phyloP scores from a whole-genome alignment of 2,113 vertebrate species.

The Zingel zingel region DNA sequence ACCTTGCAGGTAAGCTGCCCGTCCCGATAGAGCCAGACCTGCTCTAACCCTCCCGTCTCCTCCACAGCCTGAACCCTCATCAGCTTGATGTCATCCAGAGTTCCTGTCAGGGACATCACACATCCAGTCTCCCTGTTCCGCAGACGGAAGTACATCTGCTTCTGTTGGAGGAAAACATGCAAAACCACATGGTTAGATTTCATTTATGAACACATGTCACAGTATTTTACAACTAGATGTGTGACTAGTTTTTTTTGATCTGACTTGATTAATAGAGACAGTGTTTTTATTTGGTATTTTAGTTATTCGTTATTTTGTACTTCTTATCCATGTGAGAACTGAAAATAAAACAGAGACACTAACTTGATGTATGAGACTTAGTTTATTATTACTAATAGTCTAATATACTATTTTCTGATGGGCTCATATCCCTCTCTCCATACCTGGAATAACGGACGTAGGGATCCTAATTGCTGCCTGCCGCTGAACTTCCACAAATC shows the following conservation, averaged over 20 bases:
- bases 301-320: not conserved
- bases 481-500: conserved; percentile 86
- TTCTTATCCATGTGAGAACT: too few relatives aligned
- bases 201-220: not conserved
- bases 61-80: conserved; percentile 91
- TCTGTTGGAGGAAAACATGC: conserved; percentile 80
- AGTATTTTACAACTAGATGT: not conserved
- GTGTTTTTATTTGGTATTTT: not conserved
- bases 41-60: conserved; percentile 88
- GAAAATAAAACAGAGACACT: not conserved
- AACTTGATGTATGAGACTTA: not conserved
- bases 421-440: not conserved
- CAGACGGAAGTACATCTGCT: conserved; percentile 89
- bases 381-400: not conserved
- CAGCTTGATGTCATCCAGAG: conserved; percentile 92
- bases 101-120: conserved; percentile 90
- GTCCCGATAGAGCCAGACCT: conserved; percentile 93
- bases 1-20: conserved; percentile 92
- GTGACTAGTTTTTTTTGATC: not conserved
- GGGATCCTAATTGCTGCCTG: conserved; percentile 90
- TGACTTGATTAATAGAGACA: not conserved
- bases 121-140: conserved; percentile 89
- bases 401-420: not conserved
- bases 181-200: not conserved
- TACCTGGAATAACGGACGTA: conserved; percentile 94